Evolutionary conservation across 1,140 invertebrate species (phyloP).

Genomic region (Aricia agestis): DNA sequence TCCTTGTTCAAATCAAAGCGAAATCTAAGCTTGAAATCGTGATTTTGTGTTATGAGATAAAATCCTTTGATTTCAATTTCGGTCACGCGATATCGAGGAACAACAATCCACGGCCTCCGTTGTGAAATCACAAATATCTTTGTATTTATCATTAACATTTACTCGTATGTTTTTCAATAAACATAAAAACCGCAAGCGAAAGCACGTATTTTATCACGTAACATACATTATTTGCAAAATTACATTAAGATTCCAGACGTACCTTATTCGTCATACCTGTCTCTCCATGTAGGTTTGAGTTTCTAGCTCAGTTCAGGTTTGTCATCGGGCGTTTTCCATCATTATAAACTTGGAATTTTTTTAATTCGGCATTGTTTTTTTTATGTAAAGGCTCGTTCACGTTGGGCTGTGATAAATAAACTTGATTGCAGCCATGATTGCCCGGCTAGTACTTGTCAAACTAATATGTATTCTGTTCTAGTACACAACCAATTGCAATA

Average conservation of each 20-base stretch:
- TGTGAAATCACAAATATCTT: background rate
- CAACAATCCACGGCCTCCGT: background rate
- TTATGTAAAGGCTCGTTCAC: too few relatives aligned
- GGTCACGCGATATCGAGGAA: background rate
- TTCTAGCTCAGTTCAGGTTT: background rate
- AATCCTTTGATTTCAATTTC: background rate
- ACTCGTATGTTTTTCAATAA: background rate
- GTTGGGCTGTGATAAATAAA: too few relatives aligned
- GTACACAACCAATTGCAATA: too few relatives aligned
- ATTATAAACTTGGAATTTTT: background rate
- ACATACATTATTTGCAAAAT: background rate
- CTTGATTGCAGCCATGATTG: too few relatives aligned
- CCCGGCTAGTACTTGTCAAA: too few relatives aligned
- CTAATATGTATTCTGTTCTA: too few relatives aligned
- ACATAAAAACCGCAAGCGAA: background rate
- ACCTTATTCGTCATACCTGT: conserved; percentile 2
- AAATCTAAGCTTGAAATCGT: background rate
- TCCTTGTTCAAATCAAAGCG: background rate
- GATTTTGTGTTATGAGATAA: background rate
- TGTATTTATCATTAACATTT: background rate
- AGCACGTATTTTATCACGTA: conserved; percentile 1
- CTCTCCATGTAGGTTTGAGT: background rate
- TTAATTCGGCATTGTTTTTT: background rate
- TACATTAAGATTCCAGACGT: conserved; percentile 1
- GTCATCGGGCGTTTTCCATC: background rate